Evolutionary conservation across 2,797 vertebrate genomes (phyloP).

Genomic region (Petrocephalus schoutedeni): DNA sequence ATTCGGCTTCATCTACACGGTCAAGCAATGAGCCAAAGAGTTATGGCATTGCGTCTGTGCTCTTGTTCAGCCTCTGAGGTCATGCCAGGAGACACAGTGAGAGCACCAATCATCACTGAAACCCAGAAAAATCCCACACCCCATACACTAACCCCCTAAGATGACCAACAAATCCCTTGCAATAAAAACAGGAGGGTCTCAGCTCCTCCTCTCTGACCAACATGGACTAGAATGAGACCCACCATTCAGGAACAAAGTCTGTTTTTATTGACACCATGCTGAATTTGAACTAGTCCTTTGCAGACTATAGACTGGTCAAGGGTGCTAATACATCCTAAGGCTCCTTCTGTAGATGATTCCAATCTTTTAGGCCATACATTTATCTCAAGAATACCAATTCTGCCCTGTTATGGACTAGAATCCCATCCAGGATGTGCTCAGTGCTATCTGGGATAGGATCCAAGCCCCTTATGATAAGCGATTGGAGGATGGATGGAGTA

Average conservation of each 20-base stretch:
- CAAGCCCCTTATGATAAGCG: background rate
- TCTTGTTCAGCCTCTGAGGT: background rate
- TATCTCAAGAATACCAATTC: background rate
- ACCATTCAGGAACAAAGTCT: background rate
- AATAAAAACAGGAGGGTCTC: background rate
- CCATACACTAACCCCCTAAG: background rate
- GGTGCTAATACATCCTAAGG: background rate
- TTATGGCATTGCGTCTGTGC: background rate
- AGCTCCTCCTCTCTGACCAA: background rate
- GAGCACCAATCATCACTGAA: background rate
- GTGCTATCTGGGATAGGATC: background rate
- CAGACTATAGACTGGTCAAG: background rate
- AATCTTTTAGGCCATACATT: background rate
- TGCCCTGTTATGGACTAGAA: background rate
- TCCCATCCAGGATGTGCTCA: background rate
- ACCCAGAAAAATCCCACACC: background rate
- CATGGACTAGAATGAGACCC: background rate
- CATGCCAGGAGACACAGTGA: background rate
- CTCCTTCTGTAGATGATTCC: background rate
- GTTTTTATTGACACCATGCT: background rate
- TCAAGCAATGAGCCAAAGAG: background rate
- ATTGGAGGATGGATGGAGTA: background rate
- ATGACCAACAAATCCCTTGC: background rate
- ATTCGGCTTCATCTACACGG: conserved; percentile 19
- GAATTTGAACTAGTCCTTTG: too few relatives aligned